Conservation (phyloP, 2,797 vertebrate genomes). For the Takifugu ocellatus region DNA sequence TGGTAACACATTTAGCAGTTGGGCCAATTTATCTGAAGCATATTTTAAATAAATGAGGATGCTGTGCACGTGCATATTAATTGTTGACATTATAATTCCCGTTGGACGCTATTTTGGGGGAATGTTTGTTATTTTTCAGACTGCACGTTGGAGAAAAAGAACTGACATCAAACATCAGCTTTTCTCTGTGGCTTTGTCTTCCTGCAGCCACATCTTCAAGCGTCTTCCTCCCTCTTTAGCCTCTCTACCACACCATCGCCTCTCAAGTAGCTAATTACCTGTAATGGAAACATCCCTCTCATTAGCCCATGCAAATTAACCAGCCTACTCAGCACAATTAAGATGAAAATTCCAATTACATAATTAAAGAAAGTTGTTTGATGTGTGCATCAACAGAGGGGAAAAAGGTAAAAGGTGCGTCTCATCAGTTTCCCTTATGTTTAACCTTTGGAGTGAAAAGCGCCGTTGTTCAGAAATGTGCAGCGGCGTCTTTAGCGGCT, state of each 20-base stretch:
- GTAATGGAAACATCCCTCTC: slow-evolving; percentile 84
- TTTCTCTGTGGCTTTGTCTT: slow-evolving; percentile 45
- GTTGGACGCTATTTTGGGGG: neutral
- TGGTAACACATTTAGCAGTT: slow-evolving; percentile 30
- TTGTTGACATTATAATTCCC: slow-evolving; percentile 2
- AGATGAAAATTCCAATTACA: slow-evolving; percentile 79
- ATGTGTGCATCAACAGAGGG: slow-evolving; percentile 71
- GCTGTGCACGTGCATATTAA: slow-evolving; percentile 5
- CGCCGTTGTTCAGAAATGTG: slow-evolving; percentile 11
- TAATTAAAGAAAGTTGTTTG: slow-evolving; percentile 81
- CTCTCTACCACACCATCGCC: slow-evolving; percentile 69
- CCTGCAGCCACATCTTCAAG: slow-evolving; percentile 22
- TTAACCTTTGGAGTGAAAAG: slow-evolving; percentile 52
- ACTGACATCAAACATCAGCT: slow-evolving; percentile 27
- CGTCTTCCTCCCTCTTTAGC: slow-evolving; percentile 50
- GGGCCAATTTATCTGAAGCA: slow-evolving; percentile 38
- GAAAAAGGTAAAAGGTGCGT: slow-evolving; percentile 43
- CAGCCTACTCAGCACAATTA: slow-evolving; percentile 80
- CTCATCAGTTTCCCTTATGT: slow-evolving; percentile 53
- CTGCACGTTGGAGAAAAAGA: neutral
- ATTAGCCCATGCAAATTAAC: slow-evolving; percentile 83
- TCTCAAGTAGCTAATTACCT: slow-evolving; percentile 83
- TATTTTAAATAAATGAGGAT: slow-evolving; percentile 35
- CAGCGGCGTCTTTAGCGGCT: slow-evolving; percentile 10
- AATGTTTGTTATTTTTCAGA: neutral